These are phyloP conservation scores for Polydrusus pterygomalis DNA, from an alignment of 2,888 invertebrate species.

Conservation along the genomic window DNA sequence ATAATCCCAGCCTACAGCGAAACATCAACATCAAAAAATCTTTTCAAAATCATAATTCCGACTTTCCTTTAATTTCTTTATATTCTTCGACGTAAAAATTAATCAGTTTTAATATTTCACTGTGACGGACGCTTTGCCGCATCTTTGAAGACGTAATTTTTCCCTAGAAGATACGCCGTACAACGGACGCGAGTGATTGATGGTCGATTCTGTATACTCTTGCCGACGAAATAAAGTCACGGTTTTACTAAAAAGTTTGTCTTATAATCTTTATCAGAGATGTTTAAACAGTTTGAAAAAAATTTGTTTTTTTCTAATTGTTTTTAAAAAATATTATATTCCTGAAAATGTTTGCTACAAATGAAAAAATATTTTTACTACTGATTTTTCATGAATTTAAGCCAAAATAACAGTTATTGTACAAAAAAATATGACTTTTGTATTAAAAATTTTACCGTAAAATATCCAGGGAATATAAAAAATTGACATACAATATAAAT, in stretches of 20 bases:
- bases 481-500: too few species aligned
- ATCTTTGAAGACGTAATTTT: slow-evolving; percentile 58
- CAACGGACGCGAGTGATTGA: slow-evolving; percentile 52
- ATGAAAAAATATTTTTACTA: too few species aligned
- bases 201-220: slow-evolving; percentile 48
- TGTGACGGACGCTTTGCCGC: slow-evolving; percentile 56
- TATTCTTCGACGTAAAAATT: slow-evolving; percentile 54
- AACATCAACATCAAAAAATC: slow-evolving; percentile 27
- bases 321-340: too few species aligned
- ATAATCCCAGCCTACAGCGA: slow-evolving; percentile 5
- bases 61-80: slow-evolving; percentile 53
- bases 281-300: background rate
- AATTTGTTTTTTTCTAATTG: background rate
- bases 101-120: slow-evolving; percentile 58
- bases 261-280: background rate
- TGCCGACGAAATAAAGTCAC: slow-evolving; percentile 30
- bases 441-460: too few species aligned
- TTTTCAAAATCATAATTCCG: slow-evolving; percentile 29
- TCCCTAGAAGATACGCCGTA: slow-evolving; percentile 51
- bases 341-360: too few species aligned
- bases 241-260: background rate
- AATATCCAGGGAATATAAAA: too few species aligned
- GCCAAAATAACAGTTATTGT: too few species aligned
- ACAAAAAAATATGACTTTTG: too few species aligned
- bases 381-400: too few species aligned